Evolutionary conservation across 30 jellyfish, hydroid and myxozoan genomes (phyloP).

Genomic region (Pelagia noctiluca): DNA sequence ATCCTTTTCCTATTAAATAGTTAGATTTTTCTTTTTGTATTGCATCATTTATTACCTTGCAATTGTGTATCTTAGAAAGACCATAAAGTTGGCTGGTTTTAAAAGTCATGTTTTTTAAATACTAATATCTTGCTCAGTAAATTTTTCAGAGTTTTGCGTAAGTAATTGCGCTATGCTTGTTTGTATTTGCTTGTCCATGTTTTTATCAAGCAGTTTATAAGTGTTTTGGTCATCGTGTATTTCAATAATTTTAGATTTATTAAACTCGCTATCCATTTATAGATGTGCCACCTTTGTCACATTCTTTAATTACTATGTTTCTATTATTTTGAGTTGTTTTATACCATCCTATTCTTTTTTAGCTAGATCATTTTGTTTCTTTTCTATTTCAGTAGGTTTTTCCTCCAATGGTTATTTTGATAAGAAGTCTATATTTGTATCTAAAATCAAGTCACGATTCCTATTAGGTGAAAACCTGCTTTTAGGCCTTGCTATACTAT

Average conservation of each 20-base stretch:
- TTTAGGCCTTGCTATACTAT: not conserved
- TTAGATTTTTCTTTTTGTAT: too few relatives aligned
- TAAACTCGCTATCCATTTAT: conserved; percentile 21
- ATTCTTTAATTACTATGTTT: not conserved
- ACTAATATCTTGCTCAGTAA: conserved; percentile 21
- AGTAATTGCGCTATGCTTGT: not conserved
- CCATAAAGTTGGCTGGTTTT: conserved; percentile 42
- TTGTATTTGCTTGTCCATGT: conserved; percentile 13
- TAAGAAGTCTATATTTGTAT: not conserved
- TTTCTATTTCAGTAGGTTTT: not conserved
- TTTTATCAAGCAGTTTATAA: conserved; percentile 14
- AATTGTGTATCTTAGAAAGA: too few relatives aligned
- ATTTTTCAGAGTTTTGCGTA: not conserved
- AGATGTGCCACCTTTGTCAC: conserved; percentile 19
- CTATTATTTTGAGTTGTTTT: not conserved
- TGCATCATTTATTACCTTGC: too few relatives aligned
- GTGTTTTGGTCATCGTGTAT: conserved; percentile 9
- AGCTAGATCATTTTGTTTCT: not conserved
- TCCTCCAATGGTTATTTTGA: not conserved
- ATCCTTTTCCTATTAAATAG: too few relatives aligned
- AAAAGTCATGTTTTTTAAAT: not conserved
- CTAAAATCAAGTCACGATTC: not conserved
- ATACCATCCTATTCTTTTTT: not conserved
- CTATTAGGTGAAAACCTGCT: not conserved
- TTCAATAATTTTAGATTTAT: not conserved